Base-by-base conservation (phyloP, 1,140 invertebrate species). In the Drosophila nasuta region DNA sequence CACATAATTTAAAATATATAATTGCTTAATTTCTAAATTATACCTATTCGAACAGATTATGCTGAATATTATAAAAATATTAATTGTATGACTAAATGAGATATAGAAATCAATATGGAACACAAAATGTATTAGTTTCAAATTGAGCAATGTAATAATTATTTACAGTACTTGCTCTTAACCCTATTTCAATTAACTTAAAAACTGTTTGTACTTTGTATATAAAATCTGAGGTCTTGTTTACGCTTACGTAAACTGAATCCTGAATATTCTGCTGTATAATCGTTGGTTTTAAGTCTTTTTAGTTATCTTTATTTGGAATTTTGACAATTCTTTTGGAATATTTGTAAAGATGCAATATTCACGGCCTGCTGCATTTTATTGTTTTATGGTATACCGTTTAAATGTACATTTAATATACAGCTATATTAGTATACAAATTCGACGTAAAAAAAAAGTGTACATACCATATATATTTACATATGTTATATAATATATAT, bases 131-230 rank as follows among this genome's bases (percentile, higher is more conserved):
- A 28, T 48, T 46, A 7, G 7, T 56, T 56, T 56, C 41, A 33
- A 52, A 45, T 51, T 33, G 28, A 38, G 20, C 13, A 43, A 58
- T 56, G 43, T 54, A 45, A 35, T 69, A 35, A 51, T 33, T 65
- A 64, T 56, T 54, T 60, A 64, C 62, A 59, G 46, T 25, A 38
- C 35, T 57, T 57, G 15, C 59, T 45, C 35, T 65, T 46, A 74
- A 41, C 30, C 30, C 51, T 72, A 54, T 46, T 64, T 63, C 30
- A 46, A 48, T 64, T 71, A 74, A 65, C 72, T 75, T 87, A 71
- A 64, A 60, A 76, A 75, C 73, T 69, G 66, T 87, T 88, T 88
- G 83, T 88, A 88, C 83, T 88, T 72, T 88, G 60, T 52, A 75
- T 85, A 82, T 67, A 75, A 74, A 75, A 71, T 75, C 45, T 71